phyloP scores from a whole-genome alignment of 2,797 vertebrate genomes.

The Megaceryle alcyon region DNA sequence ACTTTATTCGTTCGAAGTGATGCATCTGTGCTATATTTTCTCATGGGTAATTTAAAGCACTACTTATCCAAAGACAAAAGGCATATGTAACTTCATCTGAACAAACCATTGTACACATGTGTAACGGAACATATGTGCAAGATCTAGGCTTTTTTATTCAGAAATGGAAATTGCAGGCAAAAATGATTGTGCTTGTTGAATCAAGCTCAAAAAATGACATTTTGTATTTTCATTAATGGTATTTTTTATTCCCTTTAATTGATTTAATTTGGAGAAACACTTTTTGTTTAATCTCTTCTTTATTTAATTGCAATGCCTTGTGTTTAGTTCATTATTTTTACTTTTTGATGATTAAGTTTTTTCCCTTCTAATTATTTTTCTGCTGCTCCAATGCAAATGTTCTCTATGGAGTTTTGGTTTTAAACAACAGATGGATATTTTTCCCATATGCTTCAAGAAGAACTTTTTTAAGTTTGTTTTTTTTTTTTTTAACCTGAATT shows the following conservation, averaged over 20 bases:
- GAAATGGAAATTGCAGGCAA: slow-evolving; percentile 2
- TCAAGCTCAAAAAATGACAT: neutral
- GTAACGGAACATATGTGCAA: neutral
- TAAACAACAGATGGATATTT: slow-evolving; percentile 1
- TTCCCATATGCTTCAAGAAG: neutral
- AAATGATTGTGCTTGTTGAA: neutral
- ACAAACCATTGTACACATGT: neutral
- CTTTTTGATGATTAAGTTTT: neutral
- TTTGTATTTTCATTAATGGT: neutral
- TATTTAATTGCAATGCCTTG: neutral
- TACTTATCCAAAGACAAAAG: slow-evolving; percentile 10
- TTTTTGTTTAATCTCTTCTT: neutral
- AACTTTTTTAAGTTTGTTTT: neutral
- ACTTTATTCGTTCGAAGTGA: neutral
- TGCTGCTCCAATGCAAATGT: slow-evolving; percentile 16
- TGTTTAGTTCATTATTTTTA: neutral
- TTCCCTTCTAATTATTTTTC: slow-evolving; percentile 30
- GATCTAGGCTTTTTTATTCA: neutral
- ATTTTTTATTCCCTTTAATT: neutral
- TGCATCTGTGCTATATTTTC: neutral
- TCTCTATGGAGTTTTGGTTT: slow-evolving; percentile 35
- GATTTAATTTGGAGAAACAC: neutral
- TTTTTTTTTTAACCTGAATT: neutral
- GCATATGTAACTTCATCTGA: neutral
- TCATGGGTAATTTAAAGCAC: neutral